Percentiles rank a stretch among this genome's conserved stretches.
Conservation (phyloP, 2,113 vertebrate species). For the Polyodon spathula region DNA sequence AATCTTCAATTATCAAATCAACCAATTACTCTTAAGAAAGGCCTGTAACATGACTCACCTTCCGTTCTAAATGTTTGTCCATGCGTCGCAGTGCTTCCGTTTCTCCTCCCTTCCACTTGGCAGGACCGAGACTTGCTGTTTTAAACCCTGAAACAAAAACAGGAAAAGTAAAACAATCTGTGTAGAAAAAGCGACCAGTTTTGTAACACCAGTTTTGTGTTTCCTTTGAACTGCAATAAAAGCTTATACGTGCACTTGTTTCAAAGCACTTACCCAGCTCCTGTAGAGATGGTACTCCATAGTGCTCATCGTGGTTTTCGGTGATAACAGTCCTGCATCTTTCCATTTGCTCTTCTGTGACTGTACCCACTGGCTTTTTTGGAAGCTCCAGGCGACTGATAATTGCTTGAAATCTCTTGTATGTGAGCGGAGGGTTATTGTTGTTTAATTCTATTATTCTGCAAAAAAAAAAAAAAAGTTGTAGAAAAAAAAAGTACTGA, state of each 20-base stretch:
- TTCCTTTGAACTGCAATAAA: too few relatives aligned
- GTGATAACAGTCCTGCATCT: slow-evolving; percentile 49
- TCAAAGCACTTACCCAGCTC: slow-evolving; percentile 74
- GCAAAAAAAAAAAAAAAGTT: slow-evolving; percentile 11
- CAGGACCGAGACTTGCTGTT: slow-evolving; percentile 59
- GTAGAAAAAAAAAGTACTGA: not conserved
- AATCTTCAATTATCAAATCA: not conserved
- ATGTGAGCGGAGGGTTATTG: slow-evolving; percentile 85
- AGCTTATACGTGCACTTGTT: too few relatives aligned
- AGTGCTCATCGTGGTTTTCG: slow-evolving; percentile 76
- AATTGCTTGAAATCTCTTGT: slow-evolving; percentile 91
- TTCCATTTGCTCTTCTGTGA: slow-evolving; percentile 80
- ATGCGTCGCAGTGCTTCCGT: slow-evolving; percentile 81
- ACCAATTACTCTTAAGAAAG: not conserved
- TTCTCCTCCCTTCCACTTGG: slow-evolving; percentile 86
- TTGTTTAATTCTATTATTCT: slow-evolving; percentile 92
- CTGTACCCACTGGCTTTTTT: slow-evolving; percentile 64
- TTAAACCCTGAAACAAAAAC: slow-evolving; percentile 68
- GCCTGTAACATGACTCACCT: slow-evolving; percentile 52
- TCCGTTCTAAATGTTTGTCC: slow-evolving; percentile 85
- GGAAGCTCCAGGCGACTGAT: slow-evolving; percentile 87
- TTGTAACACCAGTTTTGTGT: too few relatives aligned
- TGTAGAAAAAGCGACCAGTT: too few relatives aligned
- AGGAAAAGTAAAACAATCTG: not conserved
- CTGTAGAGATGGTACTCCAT: slow-evolving; percentile 83